A percentile compares a stretch with the other conserved stretches of the same genome.
Evolutionary conservation across 2,113 vertebrate species (phyloP).

Genomic region (Myrmecobius fasciatus): DNA sequence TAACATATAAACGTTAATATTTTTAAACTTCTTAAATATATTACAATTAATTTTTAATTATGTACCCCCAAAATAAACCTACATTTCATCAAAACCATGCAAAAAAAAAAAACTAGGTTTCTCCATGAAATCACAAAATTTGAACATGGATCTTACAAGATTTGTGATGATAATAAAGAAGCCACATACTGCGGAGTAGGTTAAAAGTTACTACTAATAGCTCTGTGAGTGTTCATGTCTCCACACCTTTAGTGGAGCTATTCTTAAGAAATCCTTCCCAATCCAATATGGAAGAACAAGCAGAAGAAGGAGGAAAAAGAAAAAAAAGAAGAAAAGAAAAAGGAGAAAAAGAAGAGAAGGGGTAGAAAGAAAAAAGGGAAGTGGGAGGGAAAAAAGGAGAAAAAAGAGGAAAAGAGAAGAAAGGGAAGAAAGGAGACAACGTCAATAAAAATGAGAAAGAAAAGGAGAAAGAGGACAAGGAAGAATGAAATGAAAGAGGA

Average conservation of each 20-base stretch:
- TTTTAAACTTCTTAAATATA: neutral
- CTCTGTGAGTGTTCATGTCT: neutral
- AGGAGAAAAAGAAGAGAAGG: neutral
- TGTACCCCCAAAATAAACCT: neutral
- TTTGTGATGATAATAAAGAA: neutral
- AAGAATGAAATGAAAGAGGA: neutral
- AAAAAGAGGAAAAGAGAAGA: neutral
- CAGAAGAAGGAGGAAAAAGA: neutral
- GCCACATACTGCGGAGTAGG: neutral
- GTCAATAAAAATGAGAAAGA: neutral
- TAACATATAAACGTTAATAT: slow-evolving; percentile 13
- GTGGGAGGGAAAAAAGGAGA: neutral
- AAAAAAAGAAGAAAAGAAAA: too few species aligned
- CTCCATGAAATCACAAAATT: slow-evolving; percentile 5
- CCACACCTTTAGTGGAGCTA: neutral
- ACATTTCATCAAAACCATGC: neutral
- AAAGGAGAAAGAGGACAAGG: neutral
- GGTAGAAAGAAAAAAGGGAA: neutral
- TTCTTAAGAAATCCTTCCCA: neutral
- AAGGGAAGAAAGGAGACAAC: neutral
- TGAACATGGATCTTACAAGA: neutral
- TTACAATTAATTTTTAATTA: neutral
- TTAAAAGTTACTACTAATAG: neutral
- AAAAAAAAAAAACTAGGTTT: slow-evolving; percentile 7
- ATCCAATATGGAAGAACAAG: neutral